Evolutionary conservation across 2,113 vertebrate genomes (phyloP).

Genomic region (Dicrurus megarhynchus): DNA sequence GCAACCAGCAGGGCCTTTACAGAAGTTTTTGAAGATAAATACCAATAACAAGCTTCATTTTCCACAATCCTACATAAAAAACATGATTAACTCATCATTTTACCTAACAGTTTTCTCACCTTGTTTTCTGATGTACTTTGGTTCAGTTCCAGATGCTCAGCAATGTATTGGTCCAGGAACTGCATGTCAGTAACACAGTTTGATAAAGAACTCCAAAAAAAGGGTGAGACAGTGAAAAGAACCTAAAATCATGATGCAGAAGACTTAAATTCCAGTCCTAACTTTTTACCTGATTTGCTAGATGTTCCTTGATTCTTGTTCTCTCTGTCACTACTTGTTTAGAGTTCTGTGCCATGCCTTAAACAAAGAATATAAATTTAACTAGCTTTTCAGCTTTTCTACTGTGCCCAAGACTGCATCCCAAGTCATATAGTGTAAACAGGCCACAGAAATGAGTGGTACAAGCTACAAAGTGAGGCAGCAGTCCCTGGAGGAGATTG

Average conservation of each 20-base stretch:
- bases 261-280: not conserved
- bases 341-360: not conserved
- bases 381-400: not conserved
- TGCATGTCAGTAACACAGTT: not conserved
- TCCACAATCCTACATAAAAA: not conserved
- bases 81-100: not conserved
- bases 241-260: not conserved
- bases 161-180: not conserved
- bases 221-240: not conserved
- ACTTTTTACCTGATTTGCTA: not conserved
- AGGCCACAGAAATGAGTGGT: not conserved
- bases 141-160: not conserved
- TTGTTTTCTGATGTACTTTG: not conserved
- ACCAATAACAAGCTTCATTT: not conserved
- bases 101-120: not conserved
- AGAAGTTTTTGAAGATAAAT: not conserved
- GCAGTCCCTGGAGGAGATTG: not conserved
- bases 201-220: not conserved
- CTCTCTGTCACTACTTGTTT: not conserved
- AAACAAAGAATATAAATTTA: not conserved
- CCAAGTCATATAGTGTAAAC: not conserved
- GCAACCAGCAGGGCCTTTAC: not conserved
- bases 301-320: not conserved
- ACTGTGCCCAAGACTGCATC: not conserved
- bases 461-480: not conserved